A percentile compares a stretch with the other conserved stretches of the same genome.
Evolutionary conservation across 2,113 vertebrate genomes (phyloP).

Genomic region (Cranoglanis bouderius): DNA sequence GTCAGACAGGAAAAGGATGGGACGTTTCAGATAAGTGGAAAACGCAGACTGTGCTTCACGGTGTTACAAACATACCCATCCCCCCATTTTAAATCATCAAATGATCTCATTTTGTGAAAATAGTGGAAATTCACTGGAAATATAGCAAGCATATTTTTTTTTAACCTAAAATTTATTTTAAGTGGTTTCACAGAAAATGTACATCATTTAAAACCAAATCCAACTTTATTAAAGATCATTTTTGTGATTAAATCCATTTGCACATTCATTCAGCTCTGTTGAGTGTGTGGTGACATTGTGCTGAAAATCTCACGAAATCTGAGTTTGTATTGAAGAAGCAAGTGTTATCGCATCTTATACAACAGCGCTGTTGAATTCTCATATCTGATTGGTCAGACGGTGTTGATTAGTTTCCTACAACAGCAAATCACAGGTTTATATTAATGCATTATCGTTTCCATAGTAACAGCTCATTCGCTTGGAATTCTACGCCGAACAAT

Average conservation of each 20-base stretch:
- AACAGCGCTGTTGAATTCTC: not conserved
- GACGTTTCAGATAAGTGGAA: not conserved
- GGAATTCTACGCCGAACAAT: not conserved
- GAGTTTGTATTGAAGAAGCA: not conserved
- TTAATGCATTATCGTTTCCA: not conserved
- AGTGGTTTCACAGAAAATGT: not conserved
- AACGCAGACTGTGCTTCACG: not conserved
- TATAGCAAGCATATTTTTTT: not conserved
- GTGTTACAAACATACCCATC: not conserved
- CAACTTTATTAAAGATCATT: not conserved
- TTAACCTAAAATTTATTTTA: too few relatives aligned
- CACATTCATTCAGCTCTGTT: too few relatives aligned
- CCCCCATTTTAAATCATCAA: not conserved
- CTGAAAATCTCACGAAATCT: not conserved
- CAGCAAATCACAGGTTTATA: not conserved
- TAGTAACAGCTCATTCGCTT: not conserved
- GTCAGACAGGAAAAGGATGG: conserved; percentile 27
- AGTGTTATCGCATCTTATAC: not conserved
- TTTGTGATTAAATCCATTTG: not conserved
- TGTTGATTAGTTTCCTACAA: not conserved
- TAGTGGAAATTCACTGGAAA: not conserved
- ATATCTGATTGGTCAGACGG: not conserved
- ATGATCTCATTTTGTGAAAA: conserved; percentile 20
- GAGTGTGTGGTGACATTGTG: too few relatives aligned
- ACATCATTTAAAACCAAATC: not conserved